Conservation (phyloP, 2,113 vertebrate genomes). For the Calyptomena viridis region DNA sequence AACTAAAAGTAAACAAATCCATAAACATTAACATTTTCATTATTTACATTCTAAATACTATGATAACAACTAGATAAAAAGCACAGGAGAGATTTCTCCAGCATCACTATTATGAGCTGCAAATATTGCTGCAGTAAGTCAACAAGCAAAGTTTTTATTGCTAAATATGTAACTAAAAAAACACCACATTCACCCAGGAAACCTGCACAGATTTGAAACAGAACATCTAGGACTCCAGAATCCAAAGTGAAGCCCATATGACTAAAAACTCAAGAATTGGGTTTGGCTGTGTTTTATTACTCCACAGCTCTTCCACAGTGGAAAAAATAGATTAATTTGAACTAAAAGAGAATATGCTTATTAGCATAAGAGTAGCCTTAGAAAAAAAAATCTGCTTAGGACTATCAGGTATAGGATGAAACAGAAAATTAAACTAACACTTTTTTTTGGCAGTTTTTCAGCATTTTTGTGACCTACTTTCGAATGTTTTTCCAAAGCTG, state of each 20-base stretch:
- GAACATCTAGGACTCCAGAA: neutral
- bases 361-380: neutral
- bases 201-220: neutral
- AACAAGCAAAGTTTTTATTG: neutral
- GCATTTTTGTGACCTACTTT: neutral
- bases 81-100: neutral
- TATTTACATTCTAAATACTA: neutral
- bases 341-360: neutral
- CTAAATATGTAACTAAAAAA: neutral
- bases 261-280: neutral
- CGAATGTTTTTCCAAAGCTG: neutral
- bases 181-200: neutral
- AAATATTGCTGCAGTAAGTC: neutral
- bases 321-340: neutral
- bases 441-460: neutral
- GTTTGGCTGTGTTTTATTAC: neutral
- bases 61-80: neutral
- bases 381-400: neutral
- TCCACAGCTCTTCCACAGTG: neutral
- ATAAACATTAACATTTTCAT: neutral
- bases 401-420: neutral
- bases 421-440: neutral
- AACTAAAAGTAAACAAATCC: neutral
- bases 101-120: neutral
- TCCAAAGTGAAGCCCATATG: neutral